These are phyloP conservation scores for Odontocolon sp. DNA, from an alignment of 2,888 invertebrate species.

Conservation along the genomic window DNA sequence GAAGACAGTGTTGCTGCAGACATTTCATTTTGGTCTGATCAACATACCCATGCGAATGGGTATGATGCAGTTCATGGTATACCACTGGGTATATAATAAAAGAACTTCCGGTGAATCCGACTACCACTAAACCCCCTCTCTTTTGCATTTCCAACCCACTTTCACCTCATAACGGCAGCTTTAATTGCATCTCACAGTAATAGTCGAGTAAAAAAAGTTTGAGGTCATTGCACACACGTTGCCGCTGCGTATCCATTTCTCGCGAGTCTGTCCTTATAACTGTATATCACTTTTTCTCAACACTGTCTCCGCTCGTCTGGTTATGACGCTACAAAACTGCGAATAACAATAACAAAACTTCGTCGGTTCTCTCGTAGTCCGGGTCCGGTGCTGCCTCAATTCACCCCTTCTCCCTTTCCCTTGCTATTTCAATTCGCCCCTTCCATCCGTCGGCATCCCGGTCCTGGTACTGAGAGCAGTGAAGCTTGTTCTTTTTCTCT, in stretches of 20 bases:
- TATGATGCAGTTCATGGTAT: not conserved
- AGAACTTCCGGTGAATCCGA: conserved; percentile 2
- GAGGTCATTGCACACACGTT: conserved; percentile 34
- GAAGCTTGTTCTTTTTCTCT: conserved; percentile 24
- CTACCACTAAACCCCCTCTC: not conserved
- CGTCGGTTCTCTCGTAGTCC: too few species aligned
- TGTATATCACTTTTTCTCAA: conserved; percentile 14
- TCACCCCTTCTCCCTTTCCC: conserved; percentile 23
- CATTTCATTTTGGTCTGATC: too few species aligned
- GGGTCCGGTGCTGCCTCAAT: conserved; percentile 35
- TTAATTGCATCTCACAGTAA: conserved; percentile 44
- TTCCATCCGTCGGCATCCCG: conserved; percentile 24
- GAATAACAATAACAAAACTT: conserved; percentile 59
- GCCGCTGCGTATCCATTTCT: conserved; percentile 48
- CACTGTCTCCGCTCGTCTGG: conserved; percentile 50
- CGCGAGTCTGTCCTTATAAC: conserved; percentile 31
- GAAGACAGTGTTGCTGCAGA: too few species aligned
- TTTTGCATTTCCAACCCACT: not conserved
- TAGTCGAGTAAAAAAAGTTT: conserved; percentile 47
- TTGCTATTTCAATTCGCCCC: conserved; percentile 29
- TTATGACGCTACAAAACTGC: conserved; percentile 58
- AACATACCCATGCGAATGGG: too few species aligned
- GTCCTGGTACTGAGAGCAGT: conserved; percentile 8
- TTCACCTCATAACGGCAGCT: conserved; percentile 14
- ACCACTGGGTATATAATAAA: not conserved